phyloP scores from a whole-genome alignment of 1,140 invertebrate genomes.

The Antheraea mylitta region DNA sequence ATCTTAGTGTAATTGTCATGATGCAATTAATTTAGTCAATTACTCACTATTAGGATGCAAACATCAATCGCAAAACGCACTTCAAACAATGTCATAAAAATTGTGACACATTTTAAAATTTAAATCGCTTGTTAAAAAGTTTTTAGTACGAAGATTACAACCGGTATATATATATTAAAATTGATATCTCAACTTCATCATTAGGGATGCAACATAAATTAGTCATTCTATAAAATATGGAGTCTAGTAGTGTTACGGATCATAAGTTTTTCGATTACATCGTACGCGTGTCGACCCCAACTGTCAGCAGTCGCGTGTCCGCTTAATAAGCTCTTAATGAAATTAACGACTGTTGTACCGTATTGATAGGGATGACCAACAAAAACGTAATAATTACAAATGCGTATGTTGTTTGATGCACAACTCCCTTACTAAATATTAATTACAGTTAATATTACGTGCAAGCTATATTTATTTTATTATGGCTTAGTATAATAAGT shows the following conservation, averaged over 20 bases:
- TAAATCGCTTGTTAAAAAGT: not conserved
- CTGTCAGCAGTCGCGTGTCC: constrained; percentile 71
- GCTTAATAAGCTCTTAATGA: constrained; percentile 78
- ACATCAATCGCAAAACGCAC: no score
- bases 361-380: constrained; percentile 70
- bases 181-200: not conserved
- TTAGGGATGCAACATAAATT: constrained; percentile 9
- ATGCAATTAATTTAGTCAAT: no score
- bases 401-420: constrained; percentile 47
- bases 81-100: no score
- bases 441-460: constrained; percentile 51
- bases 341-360: constrained; percentile 72
- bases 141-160: not conserved
- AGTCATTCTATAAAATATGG: constrained; percentile 2
- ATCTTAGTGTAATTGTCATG: no score
- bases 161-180: not conserved
- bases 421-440: constrained; percentile 32
- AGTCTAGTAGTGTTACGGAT: constrained; percentile 47
- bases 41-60: no score
- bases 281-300: constrained; percentile 52
- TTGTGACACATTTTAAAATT: no score
- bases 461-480: not conserved
- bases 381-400: constrained; percentile 68
- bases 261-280: constrained; percentile 76
- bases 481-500: not conserved